Evolutionary conservation across 1,140 invertebrate genomes (phyloP).

Genomic region (Drosophila biarmipes): DNA sequence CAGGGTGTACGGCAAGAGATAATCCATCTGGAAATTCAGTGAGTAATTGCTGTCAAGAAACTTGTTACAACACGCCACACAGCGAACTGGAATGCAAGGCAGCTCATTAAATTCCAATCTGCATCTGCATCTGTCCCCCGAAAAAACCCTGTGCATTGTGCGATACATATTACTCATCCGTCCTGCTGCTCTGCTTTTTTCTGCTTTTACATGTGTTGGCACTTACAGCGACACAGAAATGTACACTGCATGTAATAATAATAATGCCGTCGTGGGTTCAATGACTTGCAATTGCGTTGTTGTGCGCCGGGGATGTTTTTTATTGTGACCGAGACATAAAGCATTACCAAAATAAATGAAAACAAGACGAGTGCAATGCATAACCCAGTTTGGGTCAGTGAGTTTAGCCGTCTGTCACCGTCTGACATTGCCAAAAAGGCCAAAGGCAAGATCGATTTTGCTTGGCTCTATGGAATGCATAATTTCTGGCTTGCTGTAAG

Average conservation of each 20-base stretch:
- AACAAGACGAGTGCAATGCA: slow-evolving; percentile 1
- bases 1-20: background rate
- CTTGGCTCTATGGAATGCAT: slow-evolving; percentile 23
- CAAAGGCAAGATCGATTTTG: slow-evolving; percentile 4
- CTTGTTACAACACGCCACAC: slow-evolving; percentile 32
- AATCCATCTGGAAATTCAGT: slow-evolving; percentile 19
- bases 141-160: slow-evolving; percentile 15
- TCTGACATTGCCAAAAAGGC: slow-evolving; percentile 26
- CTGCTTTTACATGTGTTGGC: slow-evolving; percentile 50
- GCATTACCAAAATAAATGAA: slow-evolving; percentile 47
- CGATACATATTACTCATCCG: slow-evolving; percentile 38
- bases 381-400: slow-evolving; percentile 40
- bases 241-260: slow-evolving; percentile 36
- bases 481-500: slow-evolving; percentile 13
- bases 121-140: slow-evolving; percentile 36
- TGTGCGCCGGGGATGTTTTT: slow-evolving; percentile 8
- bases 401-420: slow-evolving; percentile 13
- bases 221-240: slow-evolving; percentile 19
- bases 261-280: slow-evolving; percentile 24
- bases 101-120: slow-evolving; percentile 46
- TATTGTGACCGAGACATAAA: slow-evolving; percentile 31
- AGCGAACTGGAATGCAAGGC: slow-evolving; percentile 34
- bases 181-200: slow-evolving; percentile 26
- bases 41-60: slow-evolving; percentile 46
- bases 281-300: slow-evolving; percentile 52